Evolutionary conservation across 1,140 invertebrate genomes (phyloP), one percentile per base, ranked within the genome.

Genomic region (Pararge aegeria): DNA sequence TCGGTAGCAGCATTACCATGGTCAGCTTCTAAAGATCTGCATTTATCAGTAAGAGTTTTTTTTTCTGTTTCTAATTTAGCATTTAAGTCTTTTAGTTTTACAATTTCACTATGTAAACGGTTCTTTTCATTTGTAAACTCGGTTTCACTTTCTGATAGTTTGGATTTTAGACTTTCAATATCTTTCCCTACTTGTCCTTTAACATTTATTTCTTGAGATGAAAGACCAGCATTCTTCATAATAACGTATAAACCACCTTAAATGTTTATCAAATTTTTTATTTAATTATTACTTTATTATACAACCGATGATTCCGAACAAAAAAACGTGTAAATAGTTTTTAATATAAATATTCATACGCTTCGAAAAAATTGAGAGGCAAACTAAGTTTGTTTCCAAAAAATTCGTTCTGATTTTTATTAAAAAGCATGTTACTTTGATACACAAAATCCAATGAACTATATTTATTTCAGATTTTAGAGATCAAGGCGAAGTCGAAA

Each of bases 241-340:
- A 90, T 90, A 27, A 91, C 91, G 68, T 91, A 92, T 73, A 95
- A 90, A 70, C 95, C 93, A 61, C 92, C 94, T 94, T 56, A 67
- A 86, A 87, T 61, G 49, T 29, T 53, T n/a, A n/a, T n/a, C n/a
- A n/a, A n/a, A n/a, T n/a, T n/a, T n/a, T n/a, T n/a, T n/a, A n/a
- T n/a, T n/a, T n/a, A n/a, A n/a, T n/a, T n/a, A n/a, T n/a, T n/a
- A n/a, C n/a, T n/a, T n/a, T n/a, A n/a, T n/a, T n/a, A n/a, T n/a
- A n/a, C n/a, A n/a, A n/a, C n/a, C n/a, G n/a, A n/a, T n/a, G n/a
- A n/a, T n/a, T n/a, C n/a, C n/a, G n/a, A n/a, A n/a, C n/a, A n/a
- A n/a, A n/a, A n/a, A n/a, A n/a, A n/a, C n/a, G n/a, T n/a, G n/a
- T n/a, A n/a, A n/a, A n/a, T n/a, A n/a, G n/a, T n/a, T n/a, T n/a